Evolutionary conservation across 2,797 vertebrate species (phyloP).

Genomic region (Schizothorax lantsangensis): DNA sequence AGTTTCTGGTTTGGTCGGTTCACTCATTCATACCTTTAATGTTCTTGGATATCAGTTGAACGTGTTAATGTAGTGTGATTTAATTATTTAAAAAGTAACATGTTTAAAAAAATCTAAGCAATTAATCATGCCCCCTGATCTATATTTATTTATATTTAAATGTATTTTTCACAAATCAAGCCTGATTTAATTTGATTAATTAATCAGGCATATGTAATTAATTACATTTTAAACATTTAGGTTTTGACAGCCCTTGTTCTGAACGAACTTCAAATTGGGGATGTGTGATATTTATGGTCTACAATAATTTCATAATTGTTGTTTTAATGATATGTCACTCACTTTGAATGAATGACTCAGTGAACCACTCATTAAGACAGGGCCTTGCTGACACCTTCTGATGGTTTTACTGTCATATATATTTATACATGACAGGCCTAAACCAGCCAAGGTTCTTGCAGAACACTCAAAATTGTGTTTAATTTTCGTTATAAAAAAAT

Average conservation of each 20-base stretch:
- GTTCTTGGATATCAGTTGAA: neutral
- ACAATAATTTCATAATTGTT: neutral
- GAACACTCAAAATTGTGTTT: too few species aligned
- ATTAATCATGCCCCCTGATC: slow-evolving; percentile 1
- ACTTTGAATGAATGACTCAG: too few species aligned
- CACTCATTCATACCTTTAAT: neutral
- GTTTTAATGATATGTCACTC: too few species aligned
- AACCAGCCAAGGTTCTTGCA: too few species aligned
- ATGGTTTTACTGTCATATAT: too few species aligned
- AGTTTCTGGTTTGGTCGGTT: neutral
- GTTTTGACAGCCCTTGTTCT: neutral
- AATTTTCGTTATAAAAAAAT: too few species aligned
- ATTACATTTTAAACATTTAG: neutral
- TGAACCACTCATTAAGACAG: too few species aligned
- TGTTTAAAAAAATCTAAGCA: neutral
- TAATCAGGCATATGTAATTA: neutral
- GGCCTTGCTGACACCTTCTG: too few species aligned
- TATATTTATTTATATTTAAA: neutral
- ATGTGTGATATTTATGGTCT: neutral
- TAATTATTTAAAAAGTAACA: neutral
- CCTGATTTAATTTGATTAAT: neutral
- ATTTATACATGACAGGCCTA: too few species aligned
- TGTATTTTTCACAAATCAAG: neutral
- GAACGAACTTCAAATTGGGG: neutral
- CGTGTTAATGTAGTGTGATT: neutral